phyloP scores from a whole-genome alignment of 2,888 invertebrate species.

The Heterodera filipjevi region DNA sequence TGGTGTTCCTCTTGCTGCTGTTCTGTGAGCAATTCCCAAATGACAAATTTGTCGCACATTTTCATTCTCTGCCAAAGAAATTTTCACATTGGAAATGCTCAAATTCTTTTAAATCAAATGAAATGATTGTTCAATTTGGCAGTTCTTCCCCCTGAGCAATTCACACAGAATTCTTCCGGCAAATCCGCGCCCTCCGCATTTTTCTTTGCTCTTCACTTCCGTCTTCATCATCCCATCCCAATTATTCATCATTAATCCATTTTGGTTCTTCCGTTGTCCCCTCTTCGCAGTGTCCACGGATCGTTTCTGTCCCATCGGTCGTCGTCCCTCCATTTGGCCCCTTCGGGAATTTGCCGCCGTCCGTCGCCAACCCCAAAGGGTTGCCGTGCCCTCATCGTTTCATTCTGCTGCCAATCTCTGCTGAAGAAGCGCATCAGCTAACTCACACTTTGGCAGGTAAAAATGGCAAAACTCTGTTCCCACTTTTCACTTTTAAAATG shows the following conservation, averaged over 20 bases:
- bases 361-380: neutral
- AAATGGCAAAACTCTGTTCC: slow-evolving; percentile 4
- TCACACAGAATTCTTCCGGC: neutral
- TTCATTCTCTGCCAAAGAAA: neutral
- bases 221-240: neutral
- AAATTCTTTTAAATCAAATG: neutral
- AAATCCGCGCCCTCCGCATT: neutral
- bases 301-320: slow-evolving; percentile 24
- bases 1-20: neutral
- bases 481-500: too few relatives aligned
- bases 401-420: neutral
- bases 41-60: slow-evolving; percentile 9
- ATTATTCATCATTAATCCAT: neutral
- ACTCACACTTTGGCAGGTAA: neutral
- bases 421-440: neutral
- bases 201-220: neutral
- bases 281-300: neutral
- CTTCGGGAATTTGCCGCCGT: neutral
- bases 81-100: neutral
- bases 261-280: neutral
- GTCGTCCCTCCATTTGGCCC: slow-evolving; percentile 24
- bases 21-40: slow-evolving; percentile 3
- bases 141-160: too few relatives aligned
- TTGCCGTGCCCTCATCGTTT: neutral
- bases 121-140: neutral